Evolutionary conservation across 2,113 vertebrate species (phyloP), one percentile per base, ranked within the genome.

Genomic region (Gorilla gorilla): DNA sequence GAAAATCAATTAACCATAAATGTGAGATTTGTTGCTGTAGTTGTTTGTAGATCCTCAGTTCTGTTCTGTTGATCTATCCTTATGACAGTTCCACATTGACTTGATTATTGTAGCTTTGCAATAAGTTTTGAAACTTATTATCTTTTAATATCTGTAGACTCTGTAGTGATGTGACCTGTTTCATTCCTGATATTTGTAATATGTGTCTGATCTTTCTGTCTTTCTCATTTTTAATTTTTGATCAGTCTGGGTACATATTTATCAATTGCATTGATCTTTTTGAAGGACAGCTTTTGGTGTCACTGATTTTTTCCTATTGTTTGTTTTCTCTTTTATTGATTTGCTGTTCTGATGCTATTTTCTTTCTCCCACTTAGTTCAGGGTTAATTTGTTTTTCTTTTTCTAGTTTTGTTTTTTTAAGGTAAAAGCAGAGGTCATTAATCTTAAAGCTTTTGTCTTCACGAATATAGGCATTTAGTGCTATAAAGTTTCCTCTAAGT

Each of bases 271-370:
- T 92, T n/a, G 59, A 82, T 96, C 55, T 70, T 95, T 82, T 85
- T 40, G 72, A 89, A 96, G 90, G 96, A 94, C 45, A 79, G 43
- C n/a, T 87, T 92, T 92, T 80, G 89, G 55, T 88, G 8, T 89
- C 76, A 80, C 27, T 87, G 83, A 76, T 91, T 91, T 96, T 96
- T 96, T 92, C 59, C 84, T 79, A 17, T 85, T 82, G 30, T n/a
- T 84, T 87, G 22, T 93, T 81, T 90, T 95, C 61, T 96, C 81
- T 95, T 91, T 95, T 86, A 79, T 66, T 97, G 94, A 93, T 96
- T 95, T 64, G 90, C 22, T 57, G 4, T 50, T 93, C 59, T 95
- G 82, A 73, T 89, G 50, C 90, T 93, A 70, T 94, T 91, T 93
- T 9, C 40, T 93, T 86, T 72, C 43, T 45, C 20, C 32, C 82